Percentiles rank a stretch among this genome's conserved stretches.
Evolutionary conservation across 2,797 vertebrate species (phyloP).

Genomic region (Trachurus trachurus): DNA sequence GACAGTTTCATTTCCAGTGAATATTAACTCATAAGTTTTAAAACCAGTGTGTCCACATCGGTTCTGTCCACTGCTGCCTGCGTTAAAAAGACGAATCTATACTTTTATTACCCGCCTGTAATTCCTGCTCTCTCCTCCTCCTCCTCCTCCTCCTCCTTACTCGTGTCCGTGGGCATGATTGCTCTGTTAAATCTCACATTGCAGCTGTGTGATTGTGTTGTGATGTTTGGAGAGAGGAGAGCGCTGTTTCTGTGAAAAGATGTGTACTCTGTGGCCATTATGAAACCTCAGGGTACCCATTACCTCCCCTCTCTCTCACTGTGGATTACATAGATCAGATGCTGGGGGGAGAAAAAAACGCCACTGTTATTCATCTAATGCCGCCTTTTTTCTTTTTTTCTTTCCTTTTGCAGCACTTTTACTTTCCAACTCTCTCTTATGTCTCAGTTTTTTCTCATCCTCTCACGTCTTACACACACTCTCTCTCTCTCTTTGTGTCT

Average conservation of each 20-base stretch:
- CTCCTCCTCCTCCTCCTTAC: not conserved
- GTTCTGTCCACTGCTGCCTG: not conserved
- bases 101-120: constrained; percentile 24
- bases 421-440: constrained; percentile 17
- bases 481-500: constrained; percentile 40
- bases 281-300: constrained; percentile 55
- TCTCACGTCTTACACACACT: not conserved
- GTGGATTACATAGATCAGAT: constrained; percentile 56
- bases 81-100: constrained; percentile 17
- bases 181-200: constrained; percentile 44
- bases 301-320: constrained; percentile 33
- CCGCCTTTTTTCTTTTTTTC: too few species aligned
- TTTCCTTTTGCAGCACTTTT: constrained; percentile 18
- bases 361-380: constrained; percentile 45
- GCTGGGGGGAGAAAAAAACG: constrained; percentile 3
- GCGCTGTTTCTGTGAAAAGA: constrained; percentile 40
- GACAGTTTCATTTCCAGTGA: constrained; percentile 39
- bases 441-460: not conserved
- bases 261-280: constrained; percentile 43
- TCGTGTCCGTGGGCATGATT: constrained; percentile 37
- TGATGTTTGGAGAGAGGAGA: constrained; percentile 31
- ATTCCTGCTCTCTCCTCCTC: constrained; percentile 25
- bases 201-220: constrained; percentile 44
- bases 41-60: too few species aligned
- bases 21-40: constrained; percentile 33